Base-by-base conservation (phyloP, 2,797 vertebrate genomes). In the Liparis tanakae region DNA sequence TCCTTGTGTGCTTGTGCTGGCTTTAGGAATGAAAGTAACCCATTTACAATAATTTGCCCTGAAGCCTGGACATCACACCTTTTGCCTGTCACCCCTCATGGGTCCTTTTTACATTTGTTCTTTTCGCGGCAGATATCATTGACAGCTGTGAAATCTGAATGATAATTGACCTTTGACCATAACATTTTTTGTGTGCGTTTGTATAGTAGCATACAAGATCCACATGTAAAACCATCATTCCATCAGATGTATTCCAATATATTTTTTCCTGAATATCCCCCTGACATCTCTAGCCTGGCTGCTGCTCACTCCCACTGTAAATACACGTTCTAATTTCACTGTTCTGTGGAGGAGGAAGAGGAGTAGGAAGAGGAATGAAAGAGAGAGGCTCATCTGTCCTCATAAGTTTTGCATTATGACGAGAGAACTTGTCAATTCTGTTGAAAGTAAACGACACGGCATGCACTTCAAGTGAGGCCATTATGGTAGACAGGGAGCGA, bases 291-390 rank as follows among this genome's bases (percentile, higher is more conserved):
- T 8, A 30, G 34, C 33, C 14, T 33, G 25, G 30, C 25, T 43
- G 36, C 41, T 51, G 4, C n/a, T 51, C 10, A 6, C 39, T 43
- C 7, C 7, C 12, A 36, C 25, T 10, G 15, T 44, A 39, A 54
- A 72, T 10, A 65, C 39, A 55, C 14, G 18, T 43, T 67, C 44
- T 53, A 1, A 33, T 36, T 72, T 69, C 13, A 72, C 33, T 39
- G 22, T 61, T 18, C 41, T 44, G 10, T 43, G 51, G 25, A 30
- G 63, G 20, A 65, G 34, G 53, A 58, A 9, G 30, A 4, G 4
- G 33, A 10, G 10, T 25, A 55, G 48, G 56, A 34, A 13, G 41
- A 46, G 12, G 34, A 69, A 10, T 14, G 34, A 48, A 44, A 56
- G 34, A 25, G 3, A 6, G 44, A 43, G 58, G 2, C 36, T 37